Base-by-base conservation (phyloP, 2,888 invertebrate species). In the Aphelenchoides bicaudatus region DNA sequence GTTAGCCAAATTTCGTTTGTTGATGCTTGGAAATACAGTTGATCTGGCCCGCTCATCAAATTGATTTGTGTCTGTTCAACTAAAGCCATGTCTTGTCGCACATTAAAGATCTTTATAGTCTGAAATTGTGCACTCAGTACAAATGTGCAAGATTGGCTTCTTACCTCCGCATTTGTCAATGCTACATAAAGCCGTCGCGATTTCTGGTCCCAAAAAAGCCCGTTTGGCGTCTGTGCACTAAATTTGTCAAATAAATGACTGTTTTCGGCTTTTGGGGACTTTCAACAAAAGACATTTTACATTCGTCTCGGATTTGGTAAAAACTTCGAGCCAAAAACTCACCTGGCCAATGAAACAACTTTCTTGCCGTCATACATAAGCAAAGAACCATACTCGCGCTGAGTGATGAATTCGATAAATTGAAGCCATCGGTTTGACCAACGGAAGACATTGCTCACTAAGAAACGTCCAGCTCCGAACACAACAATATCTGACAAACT, bases 401-500 rank as follows among this genome's bases (percentile, higher is more conserved):
- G 65, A 38, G 66, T 30, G 4, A 50, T 27, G n/a, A 66, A 49
- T 47, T 77, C 77, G 4, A 50, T 27, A n/a, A 66, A 49, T 47
- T 77, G 76, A 3, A 62, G 39, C 2, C 62, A 27, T 34, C 68
- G 67, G 19, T 61, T 25, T 53, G 52, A 60, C n/a, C 58, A 50
- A 39, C 61, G 71, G 8, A 65, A 67, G 31, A 66, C 51, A 59
- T 73, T 74, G 2, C 72, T 69, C 31, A 75, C 28, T 55, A 74
- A 69, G 50, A 77, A 70, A 31, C 70, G 51, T 52, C 76, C 77
- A 1, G 75, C 66, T 0, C 72, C 74, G 8, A 74, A 67, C 1
- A 68, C 77, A 0, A 61, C 62, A 10, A 77, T 55, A 56, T 70
- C 70, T 13, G 66, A 65, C 1, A 72, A 59, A 46, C 71, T 73